Conservation (phyloP, 37 sponge, comb jelly and placozoan species). For the Chondrilla cf. caribensis region DNA sequence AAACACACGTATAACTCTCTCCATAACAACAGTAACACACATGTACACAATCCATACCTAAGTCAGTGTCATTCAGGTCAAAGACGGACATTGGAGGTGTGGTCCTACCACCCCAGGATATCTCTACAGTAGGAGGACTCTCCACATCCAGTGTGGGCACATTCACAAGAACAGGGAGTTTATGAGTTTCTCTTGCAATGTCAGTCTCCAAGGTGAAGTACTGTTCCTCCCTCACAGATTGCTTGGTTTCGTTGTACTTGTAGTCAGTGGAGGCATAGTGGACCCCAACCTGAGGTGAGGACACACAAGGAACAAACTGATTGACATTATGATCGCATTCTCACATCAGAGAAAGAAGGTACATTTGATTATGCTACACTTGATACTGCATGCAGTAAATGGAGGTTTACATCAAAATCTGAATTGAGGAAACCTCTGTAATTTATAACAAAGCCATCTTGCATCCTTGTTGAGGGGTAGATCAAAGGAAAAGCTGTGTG, state of each 20-base stretch:
- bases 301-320: neutral
- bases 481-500: no score
- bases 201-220: constrained; percentile 6
- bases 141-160: neutral
- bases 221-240: constrained; percentile 47
- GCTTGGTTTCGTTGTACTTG: constrained; percentile 48
- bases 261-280: constrained; percentile 35
- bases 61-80: neutral
- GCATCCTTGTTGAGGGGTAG: no score
- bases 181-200: constrained; percentile 47
- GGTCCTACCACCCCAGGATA: constrained; percentile 32
- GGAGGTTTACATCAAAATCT: no score
- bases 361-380: no score
- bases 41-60: constrained; percentile 10
- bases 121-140: neutral
- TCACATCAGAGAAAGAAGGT: no score
- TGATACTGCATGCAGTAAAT: no score
- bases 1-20: no score
- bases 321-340: no score
- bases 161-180: constrained; percentile 7
- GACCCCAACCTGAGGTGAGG: constrained; percentile 45
- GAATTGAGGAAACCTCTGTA: no score
- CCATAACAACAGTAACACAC: no score
- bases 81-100: neutral
- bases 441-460: no score